Percentiles rank a stretch among this genome's conserved stretches.
Evolutionary conservation across 2,888 invertebrate genomes (phyloP).

Genomic region (Chrysopilus asiliformis): DNA sequence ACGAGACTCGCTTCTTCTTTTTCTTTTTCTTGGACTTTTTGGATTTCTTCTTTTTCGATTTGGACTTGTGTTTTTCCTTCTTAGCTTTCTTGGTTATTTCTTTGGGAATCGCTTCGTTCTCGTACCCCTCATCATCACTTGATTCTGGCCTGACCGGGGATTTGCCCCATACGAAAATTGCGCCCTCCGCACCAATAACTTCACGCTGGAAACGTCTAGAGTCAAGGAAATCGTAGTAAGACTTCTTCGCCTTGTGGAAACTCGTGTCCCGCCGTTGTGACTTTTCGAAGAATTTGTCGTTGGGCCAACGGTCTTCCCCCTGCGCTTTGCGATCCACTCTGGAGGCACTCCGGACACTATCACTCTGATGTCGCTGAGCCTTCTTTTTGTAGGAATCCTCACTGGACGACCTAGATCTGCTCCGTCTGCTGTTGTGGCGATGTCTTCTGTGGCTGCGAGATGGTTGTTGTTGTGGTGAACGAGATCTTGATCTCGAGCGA

Average conservation of each 20-base stretch:
- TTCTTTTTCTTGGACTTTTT: conserved; percentile 38
- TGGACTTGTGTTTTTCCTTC: conserved; percentile 24
- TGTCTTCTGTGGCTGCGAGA: too few relatives aligned
- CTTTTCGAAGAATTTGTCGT: conserved; percentile 23
- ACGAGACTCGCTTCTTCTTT: conserved; percentile 30
- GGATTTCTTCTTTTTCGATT: conserved; percentile 38
- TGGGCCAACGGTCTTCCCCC: conserved; percentile 21
- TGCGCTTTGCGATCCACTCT: neutral
- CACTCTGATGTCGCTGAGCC: too few relatives aligned
- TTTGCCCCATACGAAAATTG: conserved; percentile 58
- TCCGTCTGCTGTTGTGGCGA: too few relatives aligned
- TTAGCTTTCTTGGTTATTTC: conserved; percentile 16
- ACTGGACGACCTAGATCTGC: too few relatives aligned
- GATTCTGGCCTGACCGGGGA: conserved; percentile 53
- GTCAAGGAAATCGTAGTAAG: conserved; percentile 50
- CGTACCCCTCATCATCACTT: conserved; percentile 35
- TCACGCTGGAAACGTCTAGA: conserved; percentile 59
- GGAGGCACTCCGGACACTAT: too few relatives aligned
- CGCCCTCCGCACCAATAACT: conserved; percentile 55
- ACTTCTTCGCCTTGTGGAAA: conserved; percentile 10
- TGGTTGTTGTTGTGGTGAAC: too few relatives aligned
- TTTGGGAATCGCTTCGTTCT: conserved; percentile 22
- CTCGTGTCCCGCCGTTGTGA: conserved; percentile 12
- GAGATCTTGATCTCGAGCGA: conserved; percentile 5
- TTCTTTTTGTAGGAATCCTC: too few relatives aligned